Conservation (phyloP, 2,797 vertebrate species). For the Chiropotes sagulatus region DNA sequence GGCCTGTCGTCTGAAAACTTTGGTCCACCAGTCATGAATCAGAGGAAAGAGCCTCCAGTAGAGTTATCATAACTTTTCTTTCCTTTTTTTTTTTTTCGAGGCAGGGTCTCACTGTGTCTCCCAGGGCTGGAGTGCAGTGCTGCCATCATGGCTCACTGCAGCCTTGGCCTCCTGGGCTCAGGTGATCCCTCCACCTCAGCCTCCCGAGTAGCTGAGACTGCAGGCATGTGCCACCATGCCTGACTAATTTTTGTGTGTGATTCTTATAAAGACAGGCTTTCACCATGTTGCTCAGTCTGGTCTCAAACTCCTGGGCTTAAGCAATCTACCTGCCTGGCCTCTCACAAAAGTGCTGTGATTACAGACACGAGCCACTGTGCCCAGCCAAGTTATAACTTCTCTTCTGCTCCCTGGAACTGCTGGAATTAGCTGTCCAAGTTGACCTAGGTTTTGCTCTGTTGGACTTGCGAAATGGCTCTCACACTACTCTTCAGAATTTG, state of each 20-base stretch:
- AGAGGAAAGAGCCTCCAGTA: background rate
- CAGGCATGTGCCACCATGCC: background rate
- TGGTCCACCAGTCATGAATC: background rate
- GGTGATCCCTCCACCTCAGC: background rate
- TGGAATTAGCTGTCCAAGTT: background rate
- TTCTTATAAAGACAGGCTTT: background rate
- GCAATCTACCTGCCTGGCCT: background rate
- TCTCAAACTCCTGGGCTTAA: background rate
- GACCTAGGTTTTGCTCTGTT: background rate
- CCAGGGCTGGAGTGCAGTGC: background rate
- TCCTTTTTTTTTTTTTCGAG: no score
- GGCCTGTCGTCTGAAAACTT: background rate
- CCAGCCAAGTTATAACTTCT: background rate
- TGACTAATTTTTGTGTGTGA: background rate
- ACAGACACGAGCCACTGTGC: background rate
- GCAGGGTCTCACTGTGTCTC: background rate
- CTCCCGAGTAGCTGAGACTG: background rate
- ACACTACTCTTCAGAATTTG: background rate
- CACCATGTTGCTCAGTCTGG: background rate
- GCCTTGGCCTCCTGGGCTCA: background rate
- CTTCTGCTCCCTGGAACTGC: background rate
- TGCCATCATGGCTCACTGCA: background rate
- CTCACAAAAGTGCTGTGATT: background rate
- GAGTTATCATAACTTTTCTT: background rate
- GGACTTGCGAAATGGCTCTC: background rate